phyloP scores from a whole-genome alignment of 1,140 invertebrate genomes.

The Melanaphis sacchari region DNA sequence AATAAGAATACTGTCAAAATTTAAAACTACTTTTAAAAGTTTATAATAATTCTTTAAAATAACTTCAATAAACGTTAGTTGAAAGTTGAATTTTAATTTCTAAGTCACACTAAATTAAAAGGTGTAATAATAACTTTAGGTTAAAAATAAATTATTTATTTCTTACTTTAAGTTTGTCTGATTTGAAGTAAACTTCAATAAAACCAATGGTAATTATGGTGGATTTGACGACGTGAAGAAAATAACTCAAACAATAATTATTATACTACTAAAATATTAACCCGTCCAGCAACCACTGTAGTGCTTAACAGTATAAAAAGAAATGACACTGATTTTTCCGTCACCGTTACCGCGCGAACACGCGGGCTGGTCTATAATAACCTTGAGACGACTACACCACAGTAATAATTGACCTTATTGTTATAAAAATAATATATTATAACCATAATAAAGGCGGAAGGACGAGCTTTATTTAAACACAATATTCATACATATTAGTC shows the following conservation, averaged over 20 bases:
- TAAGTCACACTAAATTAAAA: background rate
- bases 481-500: background rate
- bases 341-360: constrained; percentile 12
- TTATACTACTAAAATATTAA: background rate
- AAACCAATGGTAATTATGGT: background rate
- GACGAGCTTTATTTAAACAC: constrained; percentile 39
- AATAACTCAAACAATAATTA: background rate
- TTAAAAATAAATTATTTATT: background rate
- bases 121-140: background rate
- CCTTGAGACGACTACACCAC: constrained; percentile 19
- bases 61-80: background rate
- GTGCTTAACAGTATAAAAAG: constrained; percentile 16
- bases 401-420: constrained; percentile 46
- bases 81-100: background rate
- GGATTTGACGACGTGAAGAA: background rate
- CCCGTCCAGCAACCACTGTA: background rate
- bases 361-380: background rate
- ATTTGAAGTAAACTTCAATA: background rate
- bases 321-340: constrained; percentile 32
- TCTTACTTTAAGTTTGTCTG: background rate
- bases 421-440: constrained; percentile 30
- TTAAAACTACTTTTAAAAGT: background rate
- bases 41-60: background rate
- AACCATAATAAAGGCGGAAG: constrained; percentile 23
- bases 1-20: background rate